Evolutionary conservation across 2,888 invertebrate species (phyloP).

Genomic region (Eubasilissa splendida): DNA sequence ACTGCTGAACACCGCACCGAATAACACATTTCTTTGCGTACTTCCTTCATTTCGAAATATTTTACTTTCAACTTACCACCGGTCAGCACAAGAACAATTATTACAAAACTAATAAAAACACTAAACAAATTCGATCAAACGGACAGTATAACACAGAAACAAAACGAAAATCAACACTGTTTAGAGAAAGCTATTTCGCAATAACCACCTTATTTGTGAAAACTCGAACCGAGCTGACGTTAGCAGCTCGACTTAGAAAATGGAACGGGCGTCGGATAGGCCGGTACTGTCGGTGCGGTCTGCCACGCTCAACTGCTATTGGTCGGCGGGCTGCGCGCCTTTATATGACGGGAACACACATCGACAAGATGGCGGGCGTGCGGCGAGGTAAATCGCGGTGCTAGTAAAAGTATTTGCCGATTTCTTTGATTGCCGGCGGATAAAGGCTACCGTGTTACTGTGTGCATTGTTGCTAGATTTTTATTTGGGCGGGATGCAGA

Average conservation of each 20-base stretch:
- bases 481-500: not conserved
- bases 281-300: not conserved
- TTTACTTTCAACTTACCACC: conserved; percentile 6
- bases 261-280: conserved; percentile 1
- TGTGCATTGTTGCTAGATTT: not conserved
- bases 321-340: conserved; percentile 9
- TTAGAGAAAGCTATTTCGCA: conserved; percentile 10
- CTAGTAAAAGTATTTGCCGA: no score
- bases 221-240: conserved; percentile 27
- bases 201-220: conserved; percentile 17
- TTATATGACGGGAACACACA: conserved; percentile 11
- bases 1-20: no score
- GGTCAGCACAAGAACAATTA: not conserved
- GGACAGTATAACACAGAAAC: not conserved
- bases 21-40: not conserved
- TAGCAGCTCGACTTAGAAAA: not conserved
- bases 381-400: conserved; percentile 3
- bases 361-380: conserved; percentile 5
- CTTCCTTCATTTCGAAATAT: not conserved
- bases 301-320: conserved; percentile 33
- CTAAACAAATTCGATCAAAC: not conserved
- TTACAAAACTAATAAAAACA: conserved; percentile 2
- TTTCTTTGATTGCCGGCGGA: no score
- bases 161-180: not conserved
- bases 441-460: not conserved